Percentiles rank a stretch among this genome's conserved stretches.
phyloP scores from a whole-genome alignment of 2,888 invertebrate species.

The Monochamus alternatus region DNA sequence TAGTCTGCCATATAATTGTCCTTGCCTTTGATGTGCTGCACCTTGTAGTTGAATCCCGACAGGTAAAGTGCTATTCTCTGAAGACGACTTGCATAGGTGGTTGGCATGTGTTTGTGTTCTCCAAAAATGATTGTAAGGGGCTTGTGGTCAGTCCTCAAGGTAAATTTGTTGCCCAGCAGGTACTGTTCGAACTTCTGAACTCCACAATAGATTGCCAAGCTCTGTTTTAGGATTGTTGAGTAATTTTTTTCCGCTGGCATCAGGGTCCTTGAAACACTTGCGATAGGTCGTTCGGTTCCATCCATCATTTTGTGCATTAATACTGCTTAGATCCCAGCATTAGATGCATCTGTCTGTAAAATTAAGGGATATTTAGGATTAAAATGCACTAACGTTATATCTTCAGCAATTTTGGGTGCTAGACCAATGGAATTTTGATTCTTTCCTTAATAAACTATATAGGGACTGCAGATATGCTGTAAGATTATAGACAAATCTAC shows the following conservation, averaged over 20 bases:
- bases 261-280: conserved; percentile 14
- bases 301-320: background rate
- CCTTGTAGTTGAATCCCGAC: background rate
- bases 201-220: conserved; percentile 17
- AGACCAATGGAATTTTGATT: conserved; percentile 63
- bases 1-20: background rate
- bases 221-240: conserved; percentile 4
- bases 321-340: background rate
- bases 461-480: background rate
- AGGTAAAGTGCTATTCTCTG: background rate
- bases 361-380: background rate
- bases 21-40: background rate
- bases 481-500: background rate
- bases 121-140: background rate
- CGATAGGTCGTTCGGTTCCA: background rate
- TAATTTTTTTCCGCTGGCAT: conserved; percentile 1
- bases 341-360: background rate
- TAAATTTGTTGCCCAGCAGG: background rate
- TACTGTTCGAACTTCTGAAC: conserved; percentile 11
- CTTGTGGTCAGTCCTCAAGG: background rate
- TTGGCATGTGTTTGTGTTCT: background rate
- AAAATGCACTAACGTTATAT: background rate
- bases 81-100: background rate
- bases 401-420: background rate
- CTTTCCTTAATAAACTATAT: background rate